phyloP scores from a whole-genome alignment of 2,797 vertebrate species.

The Danio aesculapii region DNA sequence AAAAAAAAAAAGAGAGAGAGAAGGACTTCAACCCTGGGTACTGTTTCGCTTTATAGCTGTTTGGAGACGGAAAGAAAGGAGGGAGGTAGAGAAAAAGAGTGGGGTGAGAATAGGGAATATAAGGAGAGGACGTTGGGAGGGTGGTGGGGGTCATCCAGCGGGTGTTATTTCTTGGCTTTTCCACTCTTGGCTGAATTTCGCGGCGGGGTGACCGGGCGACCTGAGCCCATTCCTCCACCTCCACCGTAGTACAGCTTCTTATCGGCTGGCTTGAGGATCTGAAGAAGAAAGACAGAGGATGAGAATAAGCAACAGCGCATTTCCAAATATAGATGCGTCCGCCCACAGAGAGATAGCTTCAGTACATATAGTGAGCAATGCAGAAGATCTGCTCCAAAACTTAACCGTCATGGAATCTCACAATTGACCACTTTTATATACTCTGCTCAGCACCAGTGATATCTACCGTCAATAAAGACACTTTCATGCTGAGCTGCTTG shows the following conservation, averaged over 20 bases:
- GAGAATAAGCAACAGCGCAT: slow-evolving; percentile 20
- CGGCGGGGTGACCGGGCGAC: slow-evolving; percentile 82
- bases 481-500: too few species aligned
- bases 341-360: slow-evolving; percentile 33
- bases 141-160: slow-evolving; percentile 55
- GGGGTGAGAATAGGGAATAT: slow-evolving; percentile 36
- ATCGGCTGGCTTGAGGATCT: slow-evolving; percentile 87
- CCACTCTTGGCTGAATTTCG: slow-evolving; percentile 84
- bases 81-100: slow-evolving; percentile 58
- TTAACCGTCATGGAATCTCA: neutral
- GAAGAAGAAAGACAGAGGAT: slow-evolving; percentile 36
- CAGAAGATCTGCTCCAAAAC: neutral
- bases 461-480: too few species aligned
- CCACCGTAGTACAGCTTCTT: slow-evolving; percentile 85
- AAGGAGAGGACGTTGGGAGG: slow-evolving; percentile 51
- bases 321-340: slow-evolving; percentile 49
- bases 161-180: slow-evolving; percentile 87
- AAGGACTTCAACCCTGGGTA: slow-evolving; percentile 78
- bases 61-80: slow-evolving; percentile 71
- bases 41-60: slow-evolving; percentile 75
- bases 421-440: neutral
- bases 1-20: slow-evolving; percentile 53
- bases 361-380: slow-evolving; percentile 6
- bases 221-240: slow-evolving; percentile 81
- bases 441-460: neutral